These are phyloP conservation scores for Arnoldichthys spilopterus DNA, from an alignment of 2,797 vertebrate genomes.

Conservation along the genomic window DNA sequence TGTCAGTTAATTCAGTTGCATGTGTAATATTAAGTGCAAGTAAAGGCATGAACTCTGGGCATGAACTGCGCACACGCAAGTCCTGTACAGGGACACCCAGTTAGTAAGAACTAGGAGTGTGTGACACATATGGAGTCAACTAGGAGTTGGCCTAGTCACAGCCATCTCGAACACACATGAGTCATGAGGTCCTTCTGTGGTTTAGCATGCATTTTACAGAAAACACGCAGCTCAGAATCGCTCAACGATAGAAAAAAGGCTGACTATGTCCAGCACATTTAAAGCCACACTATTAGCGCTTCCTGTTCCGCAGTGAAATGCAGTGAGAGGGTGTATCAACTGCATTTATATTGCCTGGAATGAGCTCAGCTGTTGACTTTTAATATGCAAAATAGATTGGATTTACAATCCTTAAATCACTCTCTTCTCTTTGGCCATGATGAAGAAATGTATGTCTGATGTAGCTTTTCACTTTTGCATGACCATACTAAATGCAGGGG, in stretches of 20 bases:
- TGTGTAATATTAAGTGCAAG: conserved; percentile 1
- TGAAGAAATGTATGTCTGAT: background rate
- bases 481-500: background rate
- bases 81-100: background rate
- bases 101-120: background rate
- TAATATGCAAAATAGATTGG: background rate
- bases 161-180: conserved; percentile 25
- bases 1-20: background rate
- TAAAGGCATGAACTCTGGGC: conserved; percentile 25
- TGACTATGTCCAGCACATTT: background rate
- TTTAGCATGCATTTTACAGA: conserved; percentile 26
- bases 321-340: background rate
- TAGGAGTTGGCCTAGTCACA: background rate
- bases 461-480: background rate
- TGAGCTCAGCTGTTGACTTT: background rate
- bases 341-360: background rate
- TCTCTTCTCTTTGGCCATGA: background rate
- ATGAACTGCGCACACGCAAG: conserved; percentile 10
- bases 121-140: conserved; percentile 13
- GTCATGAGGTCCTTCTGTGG: conserved; percentile 44
- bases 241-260: background rate
- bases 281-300: background rate
- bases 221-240: background rate
- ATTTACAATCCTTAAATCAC: background rate
- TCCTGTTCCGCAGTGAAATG: background rate